Base-by-base conservation (phyloP, 2,888 invertebrate species). In the Heliconius erato region DNA sequence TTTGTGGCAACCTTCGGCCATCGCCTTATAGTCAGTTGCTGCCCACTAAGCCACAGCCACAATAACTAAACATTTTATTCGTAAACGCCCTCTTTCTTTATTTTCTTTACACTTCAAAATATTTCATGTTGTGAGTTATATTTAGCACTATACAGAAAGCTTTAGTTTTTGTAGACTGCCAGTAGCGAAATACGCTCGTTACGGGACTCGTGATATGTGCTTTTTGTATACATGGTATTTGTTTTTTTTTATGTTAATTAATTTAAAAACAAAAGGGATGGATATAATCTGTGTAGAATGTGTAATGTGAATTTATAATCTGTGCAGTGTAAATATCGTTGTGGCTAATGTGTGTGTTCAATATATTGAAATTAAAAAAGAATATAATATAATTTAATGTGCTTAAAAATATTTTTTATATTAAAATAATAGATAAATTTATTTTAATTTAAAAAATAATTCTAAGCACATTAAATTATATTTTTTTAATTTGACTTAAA, bases 71-170 rank as follows among this genome's bases (percentile, higher is more conserved):
- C 49, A 49, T 26, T 9, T 74, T 7, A 26, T 26, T 74, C 49
- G 9, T 26, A 26, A 28, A 26, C 26, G 63, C 40, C 26, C 40
- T 19, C 54, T 12, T 78, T 76, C 4, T 35, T 28, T 44, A 65
- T 65, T 80, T 74, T 54, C 14, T 19, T 40, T 72, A 23, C 81
- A 63, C 79, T 77, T 74, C 26, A 19, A 19, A 74, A n/a, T n/a
- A 69, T 74, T 79, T 82, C 79, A 74, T 78, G 63, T 71, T 59
- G 83, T 81, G 68, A 32, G 67, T 78, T 84, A 84, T 82, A 78
- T 82, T 82, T 84, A 84, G 77, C 59, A 19, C 40, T n/a, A 77
- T 63, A 72, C 69, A 35, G 40, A 79, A 79, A 78, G 77, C 74
- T 32, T 78, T 16, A 74, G 82, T 80, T 72, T 84, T 80, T 72